These are phyloP conservation scores for Pampusana beccarii DNA, from an alignment of 2,113 vertebrate genomes.

Conservation along the genomic window DNA sequence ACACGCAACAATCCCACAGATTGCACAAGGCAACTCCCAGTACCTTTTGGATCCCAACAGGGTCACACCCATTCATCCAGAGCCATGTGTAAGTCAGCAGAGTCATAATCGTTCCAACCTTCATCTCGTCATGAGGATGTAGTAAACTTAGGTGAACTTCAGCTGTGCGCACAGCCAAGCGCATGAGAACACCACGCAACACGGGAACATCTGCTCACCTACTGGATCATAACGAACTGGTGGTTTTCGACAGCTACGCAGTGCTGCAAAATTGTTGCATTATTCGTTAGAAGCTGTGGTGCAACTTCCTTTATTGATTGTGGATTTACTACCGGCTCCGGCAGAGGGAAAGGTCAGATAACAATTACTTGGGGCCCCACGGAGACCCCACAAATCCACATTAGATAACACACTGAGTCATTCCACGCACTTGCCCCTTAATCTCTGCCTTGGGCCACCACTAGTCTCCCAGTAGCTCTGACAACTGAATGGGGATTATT, in stretches of 20 bases:
- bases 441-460: constrained; percentile 22
- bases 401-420: not conserved
- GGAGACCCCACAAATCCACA: not conserved
- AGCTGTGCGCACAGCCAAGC: not conserved
- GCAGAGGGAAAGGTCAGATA: not conserved
- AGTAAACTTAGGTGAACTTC: not conserved
- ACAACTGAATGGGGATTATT: not conserved
- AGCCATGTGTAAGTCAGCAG: not conserved
- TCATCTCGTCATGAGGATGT: not conserved
- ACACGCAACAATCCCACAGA: accelerated
- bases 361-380: not conserved
- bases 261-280: not conserved
- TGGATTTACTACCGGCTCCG: not conserved
- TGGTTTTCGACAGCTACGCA: not conserved
- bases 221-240: not conserved
- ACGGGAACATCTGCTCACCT: not conserved
- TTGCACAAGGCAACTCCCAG: not conserved
- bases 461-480: not conserved
- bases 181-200: accelerated
- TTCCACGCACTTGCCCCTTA: not conserved
- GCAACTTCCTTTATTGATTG: not conserved
- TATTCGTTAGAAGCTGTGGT: not conserved
- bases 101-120: not conserved
- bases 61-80: not conserved
- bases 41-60: not conserved